Base-by-base conservation (phyloP, 2,797 vertebrate species). In the Diceros bicornis region DNA sequence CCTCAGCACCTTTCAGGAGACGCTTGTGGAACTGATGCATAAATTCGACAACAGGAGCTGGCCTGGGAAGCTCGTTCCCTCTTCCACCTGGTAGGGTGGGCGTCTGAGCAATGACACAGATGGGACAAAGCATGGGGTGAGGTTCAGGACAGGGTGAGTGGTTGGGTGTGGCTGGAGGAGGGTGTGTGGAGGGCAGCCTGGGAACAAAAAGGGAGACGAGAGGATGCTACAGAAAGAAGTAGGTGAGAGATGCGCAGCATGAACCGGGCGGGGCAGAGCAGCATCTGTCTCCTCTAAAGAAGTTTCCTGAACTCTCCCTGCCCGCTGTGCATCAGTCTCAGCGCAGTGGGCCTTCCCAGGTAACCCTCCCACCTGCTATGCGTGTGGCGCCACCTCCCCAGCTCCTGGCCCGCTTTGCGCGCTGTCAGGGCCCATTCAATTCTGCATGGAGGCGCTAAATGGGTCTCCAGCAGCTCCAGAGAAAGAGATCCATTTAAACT, bases 391-490 rank as follows among this genome's bases (percentile, higher is more conserved):
- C 27, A 7, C 59, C 66, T 34, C 94, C 44, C 64, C 59, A 41
- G 37, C 32, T 78, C 82, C 90, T 34, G 44, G 44, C 87, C 29
- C 25, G 6, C 71, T 68, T 14, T 0, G 0, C n/a, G 29, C n/a
- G 21, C 2, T 0, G 50, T 47, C 55, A 95, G 61, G 66, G 66
- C 74, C 74, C 0, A 0, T 41, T 50, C n/a, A 1, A 6, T 32
- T 81, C 86, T 52, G 41, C 0, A 0, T 0, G 3, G 3, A 21
- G 78, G 52, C 0, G 13, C 77, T 59, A 27, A 68, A 16, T 3
- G 34, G 69, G 32, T 75, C 74, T 97, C 96, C 2, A 2, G 74
- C 90, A 95, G 89, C 89, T 89, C 88, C 7, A 27, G 55, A 79
- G 90, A 66, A n/a, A 57, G 55, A 77, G 47, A 71, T 2, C 23